These are phyloP conservation scores for Synanthedon andrenaeformis DNA, from an alignment of 2,888 invertebrate genomes.

Conservation along the genomic window DNA sequence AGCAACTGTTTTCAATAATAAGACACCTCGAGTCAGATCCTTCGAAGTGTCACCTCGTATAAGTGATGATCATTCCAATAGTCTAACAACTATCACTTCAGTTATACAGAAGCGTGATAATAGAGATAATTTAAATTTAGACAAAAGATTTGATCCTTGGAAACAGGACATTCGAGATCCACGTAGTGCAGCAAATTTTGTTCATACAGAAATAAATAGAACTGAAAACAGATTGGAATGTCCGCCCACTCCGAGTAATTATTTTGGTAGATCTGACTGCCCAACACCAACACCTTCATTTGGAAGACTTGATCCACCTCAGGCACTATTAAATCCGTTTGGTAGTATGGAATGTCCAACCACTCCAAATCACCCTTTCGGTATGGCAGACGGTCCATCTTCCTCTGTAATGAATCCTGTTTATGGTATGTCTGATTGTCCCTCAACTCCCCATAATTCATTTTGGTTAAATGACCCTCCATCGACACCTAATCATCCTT, in stretches of 20 bases:
- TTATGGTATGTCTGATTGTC: constrained; percentile 32
- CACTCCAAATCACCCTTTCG: constrained; percentile 10
- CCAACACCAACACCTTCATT: constrained; percentile 23
- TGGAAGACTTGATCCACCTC: constrained; percentile 14
- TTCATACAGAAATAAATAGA: not conserved
- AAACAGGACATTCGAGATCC: not conserved
- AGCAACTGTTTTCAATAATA: constrained; percentile 7
- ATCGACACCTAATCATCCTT: constrained; percentile 32
- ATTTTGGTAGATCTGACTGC: constrained; percentile 12
- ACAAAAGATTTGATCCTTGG: not conserved
- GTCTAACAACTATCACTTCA: constrained; percentile 15
- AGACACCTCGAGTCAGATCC: constrained; percentile 22
- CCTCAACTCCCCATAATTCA: constrained; percentile 24
- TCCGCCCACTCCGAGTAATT: constrained; percentile 2
- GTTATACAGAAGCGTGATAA: not conserved
- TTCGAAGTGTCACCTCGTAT: constrained; percentile 35
- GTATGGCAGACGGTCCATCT: constrained; percentile 15
- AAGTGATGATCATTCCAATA: constrained; percentile 15
- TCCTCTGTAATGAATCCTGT: constrained; percentile 19
- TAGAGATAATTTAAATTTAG: not conserved
- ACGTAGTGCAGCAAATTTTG: not conserved
- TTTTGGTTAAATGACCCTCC: constrained; percentile 35
- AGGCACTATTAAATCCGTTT: not conserved
- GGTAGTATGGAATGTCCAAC: constrained; percentile 1
- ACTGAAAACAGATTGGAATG: not conserved